Evolutionary conservation across 1,140 invertebrate species (phyloP), one percentile per base, ranked within the genome.

Genomic region (Campoletis sonorensis): DNA sequence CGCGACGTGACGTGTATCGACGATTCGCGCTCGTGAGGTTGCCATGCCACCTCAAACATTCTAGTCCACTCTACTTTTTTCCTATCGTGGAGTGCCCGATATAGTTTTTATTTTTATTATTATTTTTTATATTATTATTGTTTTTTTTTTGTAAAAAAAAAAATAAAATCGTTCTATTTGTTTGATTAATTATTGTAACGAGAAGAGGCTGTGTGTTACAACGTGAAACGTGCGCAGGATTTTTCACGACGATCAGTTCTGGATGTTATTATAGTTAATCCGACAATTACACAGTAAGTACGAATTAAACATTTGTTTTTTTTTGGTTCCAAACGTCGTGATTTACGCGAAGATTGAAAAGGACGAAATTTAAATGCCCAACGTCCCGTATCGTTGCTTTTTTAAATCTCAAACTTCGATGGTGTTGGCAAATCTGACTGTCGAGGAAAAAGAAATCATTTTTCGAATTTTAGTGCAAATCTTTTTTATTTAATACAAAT

Each of bases 11-110:
- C 77, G 77, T n/a, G n/a, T 78, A 72, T 51, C 80, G 83, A 79
- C 27, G 67, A 51, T 81, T 77, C 76, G 71, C 78, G 80, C 71
- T 73, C 70, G 67, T 33, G 77, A 80, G 76, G 83, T 79, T 79
- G 78, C 83, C 77, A 80, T 80, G 80, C 83, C 80, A 72, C 68
- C 61, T 81, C 76, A 21, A 30, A 26, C 30, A 83, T 81, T 83
- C 82, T 83, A 83, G 82, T 83, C 77, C 40, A 79, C 77, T 78
- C 76, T 73, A 68, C 70, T n/a, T 75, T 73, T 45, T 30, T 26
- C 45, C 51, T 4, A 67, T 75, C 79, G 61, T 64, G 79, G 70
- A 81, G 61, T 81, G 61, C 72, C 71, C 61, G 72, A 75, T 73
- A 80, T 73, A 70, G 67, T 79, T 79, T 13, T 79, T 54, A 27